Conservation (phyloP, 2,797 vertebrate species). For the Brotula barbata region DNA sequence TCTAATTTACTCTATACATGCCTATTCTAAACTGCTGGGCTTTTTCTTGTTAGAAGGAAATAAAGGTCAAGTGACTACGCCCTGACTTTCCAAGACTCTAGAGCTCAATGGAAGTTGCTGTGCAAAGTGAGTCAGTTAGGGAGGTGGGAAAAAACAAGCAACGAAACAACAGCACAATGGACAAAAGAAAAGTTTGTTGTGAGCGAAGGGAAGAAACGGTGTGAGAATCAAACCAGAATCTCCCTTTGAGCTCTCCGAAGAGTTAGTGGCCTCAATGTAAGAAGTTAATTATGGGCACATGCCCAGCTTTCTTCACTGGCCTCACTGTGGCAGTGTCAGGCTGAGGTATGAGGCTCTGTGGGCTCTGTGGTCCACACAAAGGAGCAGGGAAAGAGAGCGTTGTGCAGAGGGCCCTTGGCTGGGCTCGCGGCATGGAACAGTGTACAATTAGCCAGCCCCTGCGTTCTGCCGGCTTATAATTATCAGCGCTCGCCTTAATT, state of each 20-base stretch:
- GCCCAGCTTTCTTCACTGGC: slow-evolving; percentile 52
- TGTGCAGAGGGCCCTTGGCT: slow-evolving; percentile 72
- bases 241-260: slow-evolving; percentile 65
- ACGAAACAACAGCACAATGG: slow-evolving; percentile 31
- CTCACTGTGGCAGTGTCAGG: slow-evolving; percentile 70
- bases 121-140: slow-evolving; percentile 15
- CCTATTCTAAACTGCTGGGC: slow-evolving; percentile 68
- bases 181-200: slow-evolving; percentile 25
- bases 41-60: slow-evolving; percentile 58
- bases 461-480: slow-evolving; percentile 90
- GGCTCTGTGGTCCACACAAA: slow-evolving; percentile 76
- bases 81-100: slow-evolving; percentile 52
- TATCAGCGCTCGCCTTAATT: slow-evolving; percentile 88
- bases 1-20: slow-evolving; percentile 72
- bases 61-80: slow-evolving; percentile 72
- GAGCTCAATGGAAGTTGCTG: slow-evolving; percentile 35
- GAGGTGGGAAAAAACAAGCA: neutral
- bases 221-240: slow-evolving; percentile 57
- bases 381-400: slow-evolving; percentile 61
- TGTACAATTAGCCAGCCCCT: slow-evolving; percentile 81
- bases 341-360: slow-evolving; percentile 68
- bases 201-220: slow-evolving; percentile 35
- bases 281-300: slow-evolving; percentile 79
- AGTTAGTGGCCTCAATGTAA: slow-evolving; percentile 70
- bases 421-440: slow-evolving; percentile 76